phyloP scores from a whole-genome alignment of 2,113 vertebrate species.

The Sorex araneus region DNA sequence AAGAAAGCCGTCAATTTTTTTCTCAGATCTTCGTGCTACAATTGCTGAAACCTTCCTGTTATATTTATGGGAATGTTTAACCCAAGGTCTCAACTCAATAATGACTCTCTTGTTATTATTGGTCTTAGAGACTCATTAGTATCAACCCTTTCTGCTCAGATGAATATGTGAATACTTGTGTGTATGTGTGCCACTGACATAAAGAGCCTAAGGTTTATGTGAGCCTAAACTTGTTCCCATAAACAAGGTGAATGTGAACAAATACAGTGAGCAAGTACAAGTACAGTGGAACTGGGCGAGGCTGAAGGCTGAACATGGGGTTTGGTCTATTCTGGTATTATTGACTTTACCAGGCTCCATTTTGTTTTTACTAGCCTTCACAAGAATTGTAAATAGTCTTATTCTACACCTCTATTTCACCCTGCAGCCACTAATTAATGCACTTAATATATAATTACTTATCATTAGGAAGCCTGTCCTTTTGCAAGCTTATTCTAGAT shows the following conservation, averaged over 20 bases:
- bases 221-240: too few relatives aligned
- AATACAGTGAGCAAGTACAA: not conserved
- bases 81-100: not conserved
- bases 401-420: not conserved
- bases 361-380: not conserved
- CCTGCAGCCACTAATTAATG: not conserved
- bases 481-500: not conserved
- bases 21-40: not conserved
- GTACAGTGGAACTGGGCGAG: not conserved
- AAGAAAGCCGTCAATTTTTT: not conserved
- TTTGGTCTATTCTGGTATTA: not conserved
- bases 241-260: not conserved
- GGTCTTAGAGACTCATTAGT: not conserved
- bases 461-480: not conserved
- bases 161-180: not conserved
- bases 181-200: not conserved
- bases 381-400: not conserved
- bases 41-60: not conserved
- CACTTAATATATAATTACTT: not conserved
- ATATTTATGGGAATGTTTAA: not conserved
- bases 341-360: not conserved
- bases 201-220: not conserved
- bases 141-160: not conserved
- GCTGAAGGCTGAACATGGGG: not conserved
- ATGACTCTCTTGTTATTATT: not conserved